Evolutionary conservation across 2,888 invertebrate species (phyloP), one percentile per base, ranked within the genome.

Genomic region (Hirtodrosophila duncani): DNA sequence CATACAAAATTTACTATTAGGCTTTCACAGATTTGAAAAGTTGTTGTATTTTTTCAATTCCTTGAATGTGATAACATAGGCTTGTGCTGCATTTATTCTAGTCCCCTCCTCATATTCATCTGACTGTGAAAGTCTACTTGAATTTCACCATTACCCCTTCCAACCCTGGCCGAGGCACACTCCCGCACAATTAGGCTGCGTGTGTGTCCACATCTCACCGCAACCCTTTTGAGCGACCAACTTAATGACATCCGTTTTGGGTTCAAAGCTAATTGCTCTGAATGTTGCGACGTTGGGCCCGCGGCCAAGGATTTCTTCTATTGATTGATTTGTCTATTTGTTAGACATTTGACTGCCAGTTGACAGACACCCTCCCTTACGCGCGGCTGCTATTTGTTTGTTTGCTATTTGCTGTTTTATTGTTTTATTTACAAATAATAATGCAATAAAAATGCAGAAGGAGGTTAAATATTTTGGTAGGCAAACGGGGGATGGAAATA

Each of bases 211-310:
- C 24, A 26, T 26, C 8, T n/a, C 23, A 44, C 34, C 49, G 46
- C 75, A 63, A 70, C 77, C 80, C 80, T 79, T 75, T 68, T 31
- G 1, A 10, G 7, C 16, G 34, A 43, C 37, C 53, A 67, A 51
- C 61, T 67, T 70, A 81, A 75, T 67, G 79, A 75, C 74, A 74
- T 75, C 74, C 74, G 74, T 55, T 69, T 39, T 53, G 31, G 30
- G 55, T 36, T 37, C 27, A 31, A 33, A 46, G 63, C 53, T 72
- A 67, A 70, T 77, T 70, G 72, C 52, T 50, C 14, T 13, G 53
- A 66, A 44, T 45, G 29, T 46, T 45, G 33, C 42, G 48, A 63
- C 34, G 27, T 14, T 23, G n/a, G 23, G 30, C 16, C 13, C 16
- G 17, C 26, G 37, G 18, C 26, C 23, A 6, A 16, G n/a, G 14